Percentiles rank a stretch among this genome's conserved stretches.
Evolutionary conservation across 2,113 vertebrate species (phyloP).

Genomic region (Plotosus lineatus): DNA sequence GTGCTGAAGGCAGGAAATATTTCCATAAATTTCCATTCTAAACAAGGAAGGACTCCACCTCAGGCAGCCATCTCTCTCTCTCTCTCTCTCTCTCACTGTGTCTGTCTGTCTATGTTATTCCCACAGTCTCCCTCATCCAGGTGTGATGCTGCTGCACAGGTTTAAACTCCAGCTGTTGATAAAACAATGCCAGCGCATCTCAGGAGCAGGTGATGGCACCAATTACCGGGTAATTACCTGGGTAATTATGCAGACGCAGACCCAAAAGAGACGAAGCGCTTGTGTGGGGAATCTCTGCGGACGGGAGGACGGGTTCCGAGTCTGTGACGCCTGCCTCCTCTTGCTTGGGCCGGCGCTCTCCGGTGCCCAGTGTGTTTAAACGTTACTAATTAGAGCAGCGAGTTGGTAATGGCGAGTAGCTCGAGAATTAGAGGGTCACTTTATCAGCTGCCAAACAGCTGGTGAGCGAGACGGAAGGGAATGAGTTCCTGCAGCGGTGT

Average conservation of each 20-base stretch:
- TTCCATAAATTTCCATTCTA: constrained; percentile 64
- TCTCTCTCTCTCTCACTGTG: neutral
- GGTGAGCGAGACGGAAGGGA: constrained; percentile 7
- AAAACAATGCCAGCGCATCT: constrained; percentile 58
- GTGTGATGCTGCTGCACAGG: constrained; percentile 45
- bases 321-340: neutral
- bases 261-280: constrained; percentile 18
- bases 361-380: constrained; percentile 32
- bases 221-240: constrained; percentile 69
- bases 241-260: constrained; percentile 45
- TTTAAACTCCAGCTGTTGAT: constrained; percentile 65
- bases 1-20: constrained; percentile 58
- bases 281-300: constrained; percentile 15
- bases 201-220: constrained; percentile 60
- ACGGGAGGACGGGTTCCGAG: neutral
- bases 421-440: constrained; percentile 30
- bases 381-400: constrained; percentile 39
- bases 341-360: constrained; percentile 10
- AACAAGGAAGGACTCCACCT: constrained; percentile 64
- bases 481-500: neutral
- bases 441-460: constrained; percentile 45
- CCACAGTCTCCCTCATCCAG: neutral
- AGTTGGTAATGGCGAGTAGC: constrained; percentile 30
- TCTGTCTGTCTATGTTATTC: neutral
- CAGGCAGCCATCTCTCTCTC: constrained; percentile 41